Percentiles rank a stretch among this genome's conserved stretches.
phyloP scores from a whole-genome alignment of 1,140 invertebrate species.

The Zaprionus taronus region DNA sequence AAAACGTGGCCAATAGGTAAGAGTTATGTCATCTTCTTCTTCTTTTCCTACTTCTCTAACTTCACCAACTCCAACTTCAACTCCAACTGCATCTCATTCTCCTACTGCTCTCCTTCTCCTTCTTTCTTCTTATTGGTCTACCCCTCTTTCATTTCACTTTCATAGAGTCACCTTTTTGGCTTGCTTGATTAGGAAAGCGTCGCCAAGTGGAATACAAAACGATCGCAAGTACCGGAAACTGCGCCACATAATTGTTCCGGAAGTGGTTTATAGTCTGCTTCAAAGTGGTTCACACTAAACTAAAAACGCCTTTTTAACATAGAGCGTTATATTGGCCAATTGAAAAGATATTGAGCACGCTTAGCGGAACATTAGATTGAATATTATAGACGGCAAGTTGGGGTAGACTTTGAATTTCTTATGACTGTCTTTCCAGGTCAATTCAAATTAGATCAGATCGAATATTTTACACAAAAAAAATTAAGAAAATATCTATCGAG shows the following conservation, averaged over 20 bases:
- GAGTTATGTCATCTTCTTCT: slow-evolving; percentile 61
- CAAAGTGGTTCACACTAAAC: background rate
- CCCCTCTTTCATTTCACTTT: slow-evolving; percentile 58
- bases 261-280: slow-evolving; percentile 44
- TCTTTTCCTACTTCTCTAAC: background rate
- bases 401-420: too few species aligned
- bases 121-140: background rate
- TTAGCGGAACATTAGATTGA: background rate
- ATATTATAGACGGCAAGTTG: background rate
- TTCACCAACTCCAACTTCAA: background rate
- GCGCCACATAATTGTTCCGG: slow-evolving; percentile 59
- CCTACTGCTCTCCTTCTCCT: background rate
- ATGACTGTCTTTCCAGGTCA: too few species aligned
- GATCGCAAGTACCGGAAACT: slow-evolving; percentile 57
- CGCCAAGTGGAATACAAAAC: slow-evolving; percentile 20
- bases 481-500: too few species aligned
- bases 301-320: background rate
- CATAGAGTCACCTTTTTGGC: slow-evolving; percentile 48
- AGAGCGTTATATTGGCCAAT: background rate
- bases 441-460: background rate
- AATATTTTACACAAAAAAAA: background rate
- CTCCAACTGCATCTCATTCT: slow-evolving; percentile 11
- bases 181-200: slow-evolving; percentile 54
- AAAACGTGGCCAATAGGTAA: slow-evolving; percentile 24
- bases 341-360: background rate